These are phyloP conservation scores for Melospiza georgiana DNA, from an alignment of 2,113 vertebrate genomes.

Conservation along the genomic window DNA sequence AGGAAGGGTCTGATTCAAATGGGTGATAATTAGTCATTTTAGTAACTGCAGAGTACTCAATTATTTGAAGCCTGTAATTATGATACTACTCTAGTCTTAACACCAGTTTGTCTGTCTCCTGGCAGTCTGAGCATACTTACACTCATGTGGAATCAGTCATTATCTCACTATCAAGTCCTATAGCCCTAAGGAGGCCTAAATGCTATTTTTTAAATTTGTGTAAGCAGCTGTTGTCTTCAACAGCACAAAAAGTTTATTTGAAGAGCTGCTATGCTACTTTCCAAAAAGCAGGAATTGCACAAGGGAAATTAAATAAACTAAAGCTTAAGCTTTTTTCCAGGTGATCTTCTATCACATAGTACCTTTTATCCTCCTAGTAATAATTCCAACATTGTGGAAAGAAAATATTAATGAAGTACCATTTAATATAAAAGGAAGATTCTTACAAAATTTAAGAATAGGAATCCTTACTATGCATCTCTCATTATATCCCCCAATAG, in stretches of 20 bases:
- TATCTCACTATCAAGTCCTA: not conserved
- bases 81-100: not conserved
- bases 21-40: not conserved
- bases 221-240: not conserved
- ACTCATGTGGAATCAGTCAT: not conserved
- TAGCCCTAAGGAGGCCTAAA: not conserved
- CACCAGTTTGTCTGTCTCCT: not conserved
- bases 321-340: not conserved
- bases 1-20: not conserved
- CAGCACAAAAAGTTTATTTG: not conserved
- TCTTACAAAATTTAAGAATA: not conserved
- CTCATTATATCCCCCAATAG: not conserved
- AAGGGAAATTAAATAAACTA: not conserved
- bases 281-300: not conserved
- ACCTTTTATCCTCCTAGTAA: not conserved
- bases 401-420: not conserved
- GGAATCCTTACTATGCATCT: not conserved
- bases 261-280: not conserved
- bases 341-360: not conserved
- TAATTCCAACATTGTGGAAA: not conserved
- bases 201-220: not conserved
- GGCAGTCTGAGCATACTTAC: not conserved
- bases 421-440: not conserved
- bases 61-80: not conserved
- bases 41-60: not conserved